Conservation (phyloP, 2,888 invertebrate genomes). For the Hecatera dysodea region DNA sequence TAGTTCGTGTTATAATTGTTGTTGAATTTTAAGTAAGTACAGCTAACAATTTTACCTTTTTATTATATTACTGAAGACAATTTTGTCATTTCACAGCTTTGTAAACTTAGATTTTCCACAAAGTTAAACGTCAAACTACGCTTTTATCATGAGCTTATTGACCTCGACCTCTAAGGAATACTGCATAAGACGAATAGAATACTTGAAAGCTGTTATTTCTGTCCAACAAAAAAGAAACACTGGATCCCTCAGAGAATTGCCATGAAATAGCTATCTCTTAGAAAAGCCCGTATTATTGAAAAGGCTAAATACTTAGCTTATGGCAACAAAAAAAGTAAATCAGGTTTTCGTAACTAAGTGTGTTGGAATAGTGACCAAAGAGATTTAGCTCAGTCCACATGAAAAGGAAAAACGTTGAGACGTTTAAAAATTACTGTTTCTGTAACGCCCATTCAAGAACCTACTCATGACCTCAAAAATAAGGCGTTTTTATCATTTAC, state of each 20-base stretch:
- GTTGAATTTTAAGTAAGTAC: no score
- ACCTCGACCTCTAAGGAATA: constrained; percentile 35
- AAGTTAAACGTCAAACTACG: constrained; percentile 15
- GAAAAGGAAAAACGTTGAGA: neutral
- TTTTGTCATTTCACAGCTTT: neutral
- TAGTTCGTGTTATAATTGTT: no score
- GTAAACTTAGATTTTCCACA: neutral
- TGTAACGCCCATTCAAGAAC: neutral
- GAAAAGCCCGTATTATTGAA: constrained; percentile 12
- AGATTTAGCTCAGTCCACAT: neutral
- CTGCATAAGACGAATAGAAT: constrained; percentile 23
- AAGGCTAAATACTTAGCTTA: constrained; percentile 9
- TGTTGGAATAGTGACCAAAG: neutral
- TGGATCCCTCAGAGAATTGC: constrained; percentile 9
- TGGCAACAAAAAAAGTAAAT: constrained; percentile 9
- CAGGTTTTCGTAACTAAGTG: neutral
- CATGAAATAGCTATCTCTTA: constrained; percentile 6
- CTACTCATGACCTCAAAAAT: neutral
- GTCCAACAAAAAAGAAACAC: constrained; percentile 6
- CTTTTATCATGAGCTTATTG: constrained; percentile 7
- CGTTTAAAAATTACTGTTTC: neutral
- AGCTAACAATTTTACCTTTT: neutral
- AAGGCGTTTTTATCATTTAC: neutral
- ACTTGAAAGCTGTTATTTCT: constrained; percentile 9
- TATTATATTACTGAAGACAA: neutral